phyloP scores from a whole-genome alignment of 2,113 vertebrate species.

The Propithecus coquereli region DNA sequence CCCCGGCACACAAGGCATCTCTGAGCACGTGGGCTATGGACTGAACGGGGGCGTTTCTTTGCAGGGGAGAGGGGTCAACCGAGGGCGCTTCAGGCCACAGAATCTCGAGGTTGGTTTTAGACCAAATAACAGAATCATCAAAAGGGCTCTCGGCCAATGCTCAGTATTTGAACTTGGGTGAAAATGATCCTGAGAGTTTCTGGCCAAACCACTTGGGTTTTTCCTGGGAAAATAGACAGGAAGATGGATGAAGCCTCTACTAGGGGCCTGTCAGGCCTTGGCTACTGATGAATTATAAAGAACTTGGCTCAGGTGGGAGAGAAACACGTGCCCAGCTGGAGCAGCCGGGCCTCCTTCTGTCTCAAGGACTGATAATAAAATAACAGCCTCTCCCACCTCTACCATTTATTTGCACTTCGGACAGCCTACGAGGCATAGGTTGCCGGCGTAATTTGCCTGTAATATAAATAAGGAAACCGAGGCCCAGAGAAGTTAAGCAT shows the following conservation, averaged over 20 bases:
- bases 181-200: not conserved
- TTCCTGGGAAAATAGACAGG: not conserved
- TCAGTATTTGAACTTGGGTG: not conserved
- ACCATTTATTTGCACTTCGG: not conserved
- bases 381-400: not conserved
- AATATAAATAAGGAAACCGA: not conserved
- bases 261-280: not conserved
- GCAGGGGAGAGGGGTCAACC: not conserved
- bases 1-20: not conserved
- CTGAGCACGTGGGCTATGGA: not conserved
- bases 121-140: not conserved
- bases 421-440: not conserved
- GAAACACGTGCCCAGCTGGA: not conserved
- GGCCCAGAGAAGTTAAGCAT: not conserved
- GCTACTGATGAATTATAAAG: not conserved
- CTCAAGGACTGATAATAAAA: constrained; percentile 6
- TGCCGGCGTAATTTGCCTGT: not conserved
- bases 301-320: not conserved
- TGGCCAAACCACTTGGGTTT: not conserved
- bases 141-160: not conserved
- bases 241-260: not conserved
- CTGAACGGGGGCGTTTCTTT: too few species aligned
- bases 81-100: not conserved
- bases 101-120: not conserved
- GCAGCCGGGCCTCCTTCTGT: not conserved